A percentile compares a stretch with the other conserved stretches of the same genome.
Conservation (phyloP, 2,113 vertebrate genomes). For the Leucopsar rothschildi region DNA sequence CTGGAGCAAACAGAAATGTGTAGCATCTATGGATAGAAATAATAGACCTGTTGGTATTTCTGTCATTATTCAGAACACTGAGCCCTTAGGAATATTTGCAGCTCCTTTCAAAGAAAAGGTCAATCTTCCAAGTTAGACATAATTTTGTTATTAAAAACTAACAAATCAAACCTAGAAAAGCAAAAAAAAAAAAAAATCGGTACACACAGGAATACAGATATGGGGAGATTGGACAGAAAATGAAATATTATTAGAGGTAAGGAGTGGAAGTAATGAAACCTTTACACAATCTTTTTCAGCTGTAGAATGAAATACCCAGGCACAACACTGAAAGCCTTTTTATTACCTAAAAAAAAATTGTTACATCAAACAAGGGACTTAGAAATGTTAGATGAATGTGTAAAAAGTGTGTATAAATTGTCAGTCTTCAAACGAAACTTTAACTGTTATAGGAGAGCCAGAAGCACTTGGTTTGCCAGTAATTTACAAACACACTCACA, state of each 20-base stretch:
- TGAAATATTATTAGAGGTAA: background rate
- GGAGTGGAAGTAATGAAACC: background rate
- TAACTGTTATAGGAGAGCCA: background rate
- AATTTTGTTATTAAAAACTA: background rate
- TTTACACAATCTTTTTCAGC: background rate
- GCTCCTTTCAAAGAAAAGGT: slow-evolving; percentile 13
- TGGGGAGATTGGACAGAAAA: background rate
- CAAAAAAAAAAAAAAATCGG: background rate
- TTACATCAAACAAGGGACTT: background rate
- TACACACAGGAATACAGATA: background rate
- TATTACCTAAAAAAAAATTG: background rate
- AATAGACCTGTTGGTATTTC: background rate
- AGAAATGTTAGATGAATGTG: background rate
- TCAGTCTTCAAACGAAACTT: background rate
- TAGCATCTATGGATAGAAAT: background rate
- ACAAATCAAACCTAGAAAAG: background rate
- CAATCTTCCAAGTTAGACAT: background rate
- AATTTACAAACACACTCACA: background rate
- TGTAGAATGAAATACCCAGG: background rate
- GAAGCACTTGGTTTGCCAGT: background rate
- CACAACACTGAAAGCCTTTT: background rate
- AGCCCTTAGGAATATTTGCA: background rate
- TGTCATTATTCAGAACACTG: background rate
- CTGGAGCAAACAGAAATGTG: background rate
- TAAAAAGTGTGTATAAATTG: background rate